Evolutionary conservation across 2,113 vertebrate genomes (phyloP).

Genomic region (Oriolus oriolus): DNA sequence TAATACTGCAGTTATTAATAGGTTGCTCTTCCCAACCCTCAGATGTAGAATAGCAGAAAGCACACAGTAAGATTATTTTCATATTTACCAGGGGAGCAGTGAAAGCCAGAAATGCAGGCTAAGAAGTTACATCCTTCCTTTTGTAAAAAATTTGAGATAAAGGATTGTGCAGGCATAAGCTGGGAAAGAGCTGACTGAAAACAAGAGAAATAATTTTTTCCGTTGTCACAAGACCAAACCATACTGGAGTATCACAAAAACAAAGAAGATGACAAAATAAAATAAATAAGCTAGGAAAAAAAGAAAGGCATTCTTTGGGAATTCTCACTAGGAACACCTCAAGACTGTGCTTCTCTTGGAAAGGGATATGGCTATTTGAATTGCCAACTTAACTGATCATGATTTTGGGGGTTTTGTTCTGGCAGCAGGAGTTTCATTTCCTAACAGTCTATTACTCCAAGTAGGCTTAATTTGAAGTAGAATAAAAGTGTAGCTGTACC

Average conservation of each 20-base stretch:
- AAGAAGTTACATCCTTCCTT: not conserved
- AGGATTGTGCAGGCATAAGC: not conserved
- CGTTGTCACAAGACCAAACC: not conserved
- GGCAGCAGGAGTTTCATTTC: not conserved
- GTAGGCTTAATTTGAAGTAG: not conserved
- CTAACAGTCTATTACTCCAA: not conserved
- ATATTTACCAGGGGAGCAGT: not conserved
- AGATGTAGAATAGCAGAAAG: not conserved
- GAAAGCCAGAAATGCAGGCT: not conserved
- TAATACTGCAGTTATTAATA: not conserved
- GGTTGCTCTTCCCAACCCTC: not conserved
- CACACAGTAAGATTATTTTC: not conserved
- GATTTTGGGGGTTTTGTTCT: not conserved
- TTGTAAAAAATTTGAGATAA: not conserved
- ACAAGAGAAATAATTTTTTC: not conserved
- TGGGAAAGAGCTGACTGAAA: not conserved
- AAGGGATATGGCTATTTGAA: not conserved
- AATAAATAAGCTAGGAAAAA: not conserved
- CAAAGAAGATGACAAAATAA: not conserved
- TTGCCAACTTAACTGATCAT: not conserved
- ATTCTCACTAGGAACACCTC: not conserved
- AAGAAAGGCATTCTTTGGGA: not conserved
- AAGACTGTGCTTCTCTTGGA: not conserved
- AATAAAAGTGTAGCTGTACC: not conserved
- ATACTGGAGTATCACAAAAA: not conserved